Evolutionary conservation across 2,797 vertebrate genomes (phyloP).

Genomic region (Helostoma temminkii): DNA sequence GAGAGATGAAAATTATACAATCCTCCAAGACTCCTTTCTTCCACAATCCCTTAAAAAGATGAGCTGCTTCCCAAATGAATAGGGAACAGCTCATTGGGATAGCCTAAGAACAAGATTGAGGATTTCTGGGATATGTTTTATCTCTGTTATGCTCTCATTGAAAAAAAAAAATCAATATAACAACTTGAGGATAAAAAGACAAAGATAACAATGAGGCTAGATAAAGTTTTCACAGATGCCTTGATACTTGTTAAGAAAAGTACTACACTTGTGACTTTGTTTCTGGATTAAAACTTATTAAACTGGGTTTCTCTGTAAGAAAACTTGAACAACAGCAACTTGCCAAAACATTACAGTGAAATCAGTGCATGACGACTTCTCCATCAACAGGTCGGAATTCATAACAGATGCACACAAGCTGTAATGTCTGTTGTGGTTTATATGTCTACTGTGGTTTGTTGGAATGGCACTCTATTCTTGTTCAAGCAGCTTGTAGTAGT

Average conservation of each 20-base stretch:
- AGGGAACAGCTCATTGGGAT: constrained; percentile 75
- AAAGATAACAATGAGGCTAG: constrained; percentile 70
- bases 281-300: constrained; percentile 72
- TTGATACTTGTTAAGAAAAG: constrained; percentile 66
- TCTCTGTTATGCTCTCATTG: constrained; percentile 74
- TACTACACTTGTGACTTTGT: constrained; percentile 70
- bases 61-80: constrained; percentile 69
- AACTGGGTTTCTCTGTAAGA: constrained; percentile 53
- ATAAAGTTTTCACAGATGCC: constrained; percentile 69
- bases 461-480: constrained; percentile 42
- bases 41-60: constrained; percentile 70
- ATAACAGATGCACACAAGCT: constrained; percentile 54
- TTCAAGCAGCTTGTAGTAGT: constrained; percentile 52
- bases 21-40: constrained; percentile 67
- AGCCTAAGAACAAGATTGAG: constrained; percentile 66
- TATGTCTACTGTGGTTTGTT: constrained; percentile 51
- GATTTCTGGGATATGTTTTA: constrained; percentile 77
- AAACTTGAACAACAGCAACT: constrained; percentile 55
- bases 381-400: constrained; percentile 59
- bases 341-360: constrained; percentile 40
- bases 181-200: constrained; percentile 64
- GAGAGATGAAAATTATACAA: constrained; percentile 65
- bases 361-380: constrained; percentile 44
- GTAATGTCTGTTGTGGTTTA: constrained; percentile 59
- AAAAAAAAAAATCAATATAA: constrained; percentile 74